Evolutionary conservation across 2,888 invertebrate genomes (phyloP).

Genomic region (Hartigia nigra): DNA sequence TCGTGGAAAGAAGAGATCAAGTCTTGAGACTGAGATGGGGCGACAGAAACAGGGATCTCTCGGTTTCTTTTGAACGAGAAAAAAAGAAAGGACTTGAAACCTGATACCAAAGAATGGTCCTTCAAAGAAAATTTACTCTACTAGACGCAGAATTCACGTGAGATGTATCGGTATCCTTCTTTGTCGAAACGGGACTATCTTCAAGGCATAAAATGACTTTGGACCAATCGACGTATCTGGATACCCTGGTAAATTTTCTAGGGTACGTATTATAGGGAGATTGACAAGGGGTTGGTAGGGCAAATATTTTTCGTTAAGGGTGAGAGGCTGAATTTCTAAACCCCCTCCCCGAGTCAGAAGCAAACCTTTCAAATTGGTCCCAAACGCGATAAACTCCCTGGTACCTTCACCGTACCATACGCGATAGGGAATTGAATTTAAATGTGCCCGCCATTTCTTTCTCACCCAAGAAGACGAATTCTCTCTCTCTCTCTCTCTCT

Average conservation of each 20-base stretch:
- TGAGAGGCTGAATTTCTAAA: not conserved
- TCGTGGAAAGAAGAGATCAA: slow-evolving; percentile 11
- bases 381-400: slow-evolving; percentile 54
- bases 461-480: slow-evolving; percentile 18
- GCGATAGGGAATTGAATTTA: slow-evolving; percentile 58
- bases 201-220: not conserved
- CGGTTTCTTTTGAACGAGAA: not conserved
- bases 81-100: not conserved
- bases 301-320: slow-evolving; percentile 23
- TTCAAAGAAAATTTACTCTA: not conserved
- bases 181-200: not conserved
- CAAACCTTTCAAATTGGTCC: slow-evolving; percentile 50
- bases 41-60: not conserved
- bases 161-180: not conserved
- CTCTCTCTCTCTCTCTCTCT: not conserved
- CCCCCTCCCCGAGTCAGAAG: not conserved
- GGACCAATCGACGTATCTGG: not conserved
- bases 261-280: not conserved
- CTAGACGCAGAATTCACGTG: not conserved
- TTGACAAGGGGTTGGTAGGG: slow-evolving; percentile 11
- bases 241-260: not conserved
- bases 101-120: not conserved
- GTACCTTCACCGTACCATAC: slow-evolving; percentile 25
- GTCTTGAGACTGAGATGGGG: not conserved
- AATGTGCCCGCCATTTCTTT: slow-evolving; percentile 41